Conservation (phyloP, 2,888 invertebrate genomes). For the Argyra leucocephala region DNA sequence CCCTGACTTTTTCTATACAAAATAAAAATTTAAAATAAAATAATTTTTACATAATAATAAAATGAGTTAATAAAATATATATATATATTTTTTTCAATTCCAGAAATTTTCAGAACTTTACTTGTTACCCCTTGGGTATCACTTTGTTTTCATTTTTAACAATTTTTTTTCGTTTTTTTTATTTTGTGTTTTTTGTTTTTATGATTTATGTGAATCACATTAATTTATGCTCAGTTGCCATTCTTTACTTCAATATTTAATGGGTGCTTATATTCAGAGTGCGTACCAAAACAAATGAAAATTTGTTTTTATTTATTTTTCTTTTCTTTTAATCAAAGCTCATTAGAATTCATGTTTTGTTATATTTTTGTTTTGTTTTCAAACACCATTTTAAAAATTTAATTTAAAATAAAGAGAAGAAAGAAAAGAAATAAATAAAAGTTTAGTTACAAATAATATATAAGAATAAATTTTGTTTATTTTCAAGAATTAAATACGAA, state of each 20-base stretch:
- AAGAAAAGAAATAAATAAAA: too few relatives aligned
- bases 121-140: background rate
- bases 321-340: background rate
- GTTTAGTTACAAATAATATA: too few relatives aligned
- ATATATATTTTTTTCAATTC: too few relatives aligned
- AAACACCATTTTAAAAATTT: too few relatives aligned
- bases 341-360: background rate
- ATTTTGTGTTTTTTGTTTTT: background rate
- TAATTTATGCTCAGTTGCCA: background rate
- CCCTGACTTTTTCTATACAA: background rate
- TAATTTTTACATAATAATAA: too few relatives aligned
- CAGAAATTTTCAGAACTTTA: too few relatives aligned
- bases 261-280: background rate
- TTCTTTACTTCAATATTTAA: background rate
- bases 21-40: too few relatives aligned
- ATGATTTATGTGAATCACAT: background rate
- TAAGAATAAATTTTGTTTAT: too few relatives aligned
- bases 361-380: too few relatives aligned
- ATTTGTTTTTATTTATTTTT: background rate
- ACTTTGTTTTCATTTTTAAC: background rate
- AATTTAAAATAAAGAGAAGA: too few relatives aligned
- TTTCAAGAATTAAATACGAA: too few relatives aligned
- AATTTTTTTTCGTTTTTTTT: background rate
- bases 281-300: background rate
- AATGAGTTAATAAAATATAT: too few relatives aligned